Base-by-base conservation (phyloP, 1,140 invertebrate genomes). In the Sycobia sp. region DNA sequence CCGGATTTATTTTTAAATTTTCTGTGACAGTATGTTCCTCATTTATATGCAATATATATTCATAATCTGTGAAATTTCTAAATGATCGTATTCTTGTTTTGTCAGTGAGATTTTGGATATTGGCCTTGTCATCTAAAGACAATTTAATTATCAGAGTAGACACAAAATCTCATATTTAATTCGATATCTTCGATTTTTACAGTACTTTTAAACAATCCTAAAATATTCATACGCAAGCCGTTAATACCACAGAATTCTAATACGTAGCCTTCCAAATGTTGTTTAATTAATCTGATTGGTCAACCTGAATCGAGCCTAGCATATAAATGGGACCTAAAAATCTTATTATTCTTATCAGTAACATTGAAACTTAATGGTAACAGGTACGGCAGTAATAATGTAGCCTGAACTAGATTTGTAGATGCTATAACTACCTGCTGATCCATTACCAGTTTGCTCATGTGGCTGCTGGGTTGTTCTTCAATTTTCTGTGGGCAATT, bases 131-230 rank as follows among this genome's bases (percentile, higher is more conserved):
- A 20, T 20, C 41, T 3, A 20, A 5, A 14, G n/a, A 4, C 1
- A 43, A 5, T 43, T 43, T 18, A 5, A 43, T 43, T 5, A 4
- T 4, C 16, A 51, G 51, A 38, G 46, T 23, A 0, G 8, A 23
- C 0, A 39, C 14, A 53, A 71, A 57, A 50, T 71, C 60, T n/a
- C 8, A 67, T 13, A 13, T 41, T 50, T 2, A 39, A 8, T 3
- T 4, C 4, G 20, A 43, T 20, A 4, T 10, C n/a, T 36, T 71
- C 62, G 9, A 84, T 66, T 25, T 68, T 39, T 58, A 77, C 77
- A 51, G 77, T 46, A 69, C 75, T 83, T 36, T 77, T 68, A 66
- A 81, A 76, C 9, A 84, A 50, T 57, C 69, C 59, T 25, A 81
- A 38, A n/a, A 43, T 43, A 18, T 43, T 10, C 20, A 43, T 14